Evolutionary conservation across 2,888 invertebrate species (phyloP), one percentile per base, ranked within the genome.

Genomic region (Eutolmus rufibarbis): DNA sequence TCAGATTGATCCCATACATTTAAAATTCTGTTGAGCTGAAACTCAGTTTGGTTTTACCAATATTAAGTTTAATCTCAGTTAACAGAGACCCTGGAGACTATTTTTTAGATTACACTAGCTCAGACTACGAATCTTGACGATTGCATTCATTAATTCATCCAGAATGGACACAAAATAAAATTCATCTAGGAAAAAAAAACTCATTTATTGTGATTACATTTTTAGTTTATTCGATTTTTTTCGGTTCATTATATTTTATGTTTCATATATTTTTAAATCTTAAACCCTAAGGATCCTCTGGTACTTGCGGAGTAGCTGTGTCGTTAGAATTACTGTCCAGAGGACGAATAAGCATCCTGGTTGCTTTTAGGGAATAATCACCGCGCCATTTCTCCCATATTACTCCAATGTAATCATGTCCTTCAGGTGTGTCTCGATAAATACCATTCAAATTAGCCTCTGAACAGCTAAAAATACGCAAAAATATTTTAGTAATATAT

Each of bases 361-460:
- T 91, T 77, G 92, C 92, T 88, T 93, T 93, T 88, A 95, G 90
- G 1, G 94, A 94, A 90, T 94, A 93, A 90, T 94, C 94, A n/a
- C 94, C 94, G 82, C 92, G 92, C 94, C 94, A 94, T 88, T 93
- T 92, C 89, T 94, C 94, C 94, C 95, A 94, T 89, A 94, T 93
- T 77, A 95, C 93, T 51, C 94, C 94, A 78, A 93, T 91, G 89
- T 93, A 94, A 88, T 93, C 93, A 89, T 94, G 93, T 16, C 91
- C 92, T 4, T 90, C 90, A 0, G 94, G 93, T 51, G 91, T 91
- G 16, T 90, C 88, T 89, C 92, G 92, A 90, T 94, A 94, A 40
- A 93, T 91, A 3, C 94, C 94, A 91, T 94, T 94, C 88, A 94
- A 91, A 91, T 94, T 94, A 14, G 94, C 92, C 90, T 94, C 94